These are phyloP conservation scores for Drosophila acutilabella DNA, from an alignment of 2,888 invertebrate genomes.

Conservation along the genomic window DNA sequence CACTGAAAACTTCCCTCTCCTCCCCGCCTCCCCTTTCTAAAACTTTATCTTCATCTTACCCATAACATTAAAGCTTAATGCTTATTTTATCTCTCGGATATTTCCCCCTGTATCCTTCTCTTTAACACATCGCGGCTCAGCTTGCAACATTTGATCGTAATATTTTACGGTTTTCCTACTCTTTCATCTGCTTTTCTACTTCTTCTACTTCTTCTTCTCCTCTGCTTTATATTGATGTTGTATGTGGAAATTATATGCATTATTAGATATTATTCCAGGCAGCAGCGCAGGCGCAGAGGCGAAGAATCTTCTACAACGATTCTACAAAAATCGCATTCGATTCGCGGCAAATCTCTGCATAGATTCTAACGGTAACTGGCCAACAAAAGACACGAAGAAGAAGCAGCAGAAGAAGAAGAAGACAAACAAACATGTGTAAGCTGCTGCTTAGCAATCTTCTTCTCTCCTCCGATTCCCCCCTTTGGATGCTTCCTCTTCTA, in stretches of 20 bases:
- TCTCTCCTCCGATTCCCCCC: background rate
- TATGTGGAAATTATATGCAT: conserved; percentile 79
- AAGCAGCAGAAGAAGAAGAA: conserved; percentile 22
- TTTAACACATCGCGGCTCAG: conserved; percentile 36
- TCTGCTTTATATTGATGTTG: conserved; percentile 43
- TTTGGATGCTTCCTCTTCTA: background rate
- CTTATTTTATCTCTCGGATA: conserved; percentile 23
- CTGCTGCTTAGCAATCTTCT: conserved; percentile 74
- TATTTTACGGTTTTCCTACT: conserved; percentile 60
- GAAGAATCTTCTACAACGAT: conserved; percentile 27
- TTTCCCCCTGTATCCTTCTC: background rate
- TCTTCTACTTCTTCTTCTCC: conserved; percentile 3
- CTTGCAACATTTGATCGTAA: conserved; percentile 73
- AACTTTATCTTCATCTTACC: conserved; percentile 24
- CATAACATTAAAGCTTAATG: conserved; percentile 55
- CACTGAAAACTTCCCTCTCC: background rate
- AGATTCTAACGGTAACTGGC: conserved; percentile 61
- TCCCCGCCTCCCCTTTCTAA: background rate
- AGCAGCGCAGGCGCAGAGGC: conserved; percentile 11
- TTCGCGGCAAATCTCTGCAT: conserved; percentile 42
- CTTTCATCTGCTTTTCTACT: background rate
- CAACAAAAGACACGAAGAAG: conserved; percentile 59
- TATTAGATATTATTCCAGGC: conserved; percentile 76
- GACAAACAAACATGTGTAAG: conserved; percentile 80
- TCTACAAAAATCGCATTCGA: conserved; percentile 20